Percentiles rank a stretch among this genome's conserved stretches.
phyloP scores from a whole-genome alignment of 2,113 vertebrate genomes.

The Tetraodon nigroviridis region DNA sequence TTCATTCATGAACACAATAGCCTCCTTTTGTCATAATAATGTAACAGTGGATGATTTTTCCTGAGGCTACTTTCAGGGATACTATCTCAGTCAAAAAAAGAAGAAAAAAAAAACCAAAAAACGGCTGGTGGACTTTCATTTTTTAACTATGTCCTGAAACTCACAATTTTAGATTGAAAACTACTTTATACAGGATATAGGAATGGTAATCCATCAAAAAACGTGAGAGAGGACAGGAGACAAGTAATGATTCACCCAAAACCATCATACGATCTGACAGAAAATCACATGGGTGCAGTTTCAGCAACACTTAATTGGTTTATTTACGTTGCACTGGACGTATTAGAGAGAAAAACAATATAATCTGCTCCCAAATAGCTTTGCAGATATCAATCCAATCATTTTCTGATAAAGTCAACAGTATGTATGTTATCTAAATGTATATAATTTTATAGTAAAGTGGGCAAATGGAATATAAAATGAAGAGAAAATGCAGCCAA shows the following conservation, averaged over 20 bases:
- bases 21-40: too few species aligned
- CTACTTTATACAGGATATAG: background rate
- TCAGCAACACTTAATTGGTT: too few species aligned
- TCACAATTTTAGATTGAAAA: background rate
- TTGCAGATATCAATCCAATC: slow-evolving; percentile 45
- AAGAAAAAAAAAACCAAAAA: slow-evolving; percentile 5
- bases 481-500: slow-evolving; percentile 11
- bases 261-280: too few species aligned
- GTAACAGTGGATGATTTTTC: too few species aligned
- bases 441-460: slow-evolving; percentile 33
- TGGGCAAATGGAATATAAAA: background rate
- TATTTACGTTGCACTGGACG: too few species aligned
- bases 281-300: too few species aligned
- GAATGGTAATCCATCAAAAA: too few species aligned
- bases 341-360: slow-evolving; percentile 15
- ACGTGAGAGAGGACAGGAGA: too few species aligned
- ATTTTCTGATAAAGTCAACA: slow-evolving; percentile 34
- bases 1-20: background rate
- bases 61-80: slow-evolving; percentile 6
- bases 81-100: background rate
- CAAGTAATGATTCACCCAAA: too few species aligned
- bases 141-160: too few species aligned
- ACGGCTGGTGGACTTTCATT: background rate
- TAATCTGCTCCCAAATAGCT: slow-evolving; percentile 28
- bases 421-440: slow-evolving; percentile 15